These are phyloP conservation scores for Sesia bembeciformis DNA, from an alignment of 2,888 invertebrate genomes.

Conservation along the genomic window DNA sequence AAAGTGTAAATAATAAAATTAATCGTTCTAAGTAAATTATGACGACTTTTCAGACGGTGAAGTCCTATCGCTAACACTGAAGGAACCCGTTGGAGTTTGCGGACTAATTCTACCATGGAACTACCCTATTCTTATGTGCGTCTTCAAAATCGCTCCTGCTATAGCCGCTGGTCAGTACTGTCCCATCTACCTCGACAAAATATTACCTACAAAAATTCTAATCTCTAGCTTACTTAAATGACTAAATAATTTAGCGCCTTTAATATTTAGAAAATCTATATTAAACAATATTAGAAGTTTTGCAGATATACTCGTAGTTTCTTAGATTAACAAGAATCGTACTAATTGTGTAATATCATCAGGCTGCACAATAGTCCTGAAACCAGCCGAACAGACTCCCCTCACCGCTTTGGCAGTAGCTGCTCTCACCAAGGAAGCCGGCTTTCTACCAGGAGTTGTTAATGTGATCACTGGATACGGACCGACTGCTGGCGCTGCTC, in stretches of 20 bases:
- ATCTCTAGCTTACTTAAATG: too few relatives aligned
- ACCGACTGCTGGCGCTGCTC: slow-evolving; percentile 81
- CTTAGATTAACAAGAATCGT: too few relatives aligned
- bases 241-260: too few relatives aligned
- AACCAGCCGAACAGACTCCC: slow-evolving; percentile 96
- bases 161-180: slow-evolving; percentile 71
- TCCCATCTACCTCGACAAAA: too few relatives aligned
- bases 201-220: too few relatives aligned
- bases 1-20: background rate
- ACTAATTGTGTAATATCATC: background rate
- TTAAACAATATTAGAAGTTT: background rate
- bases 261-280: too few relatives aligned
- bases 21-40: background rate
- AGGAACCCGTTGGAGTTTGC: slow-evolving; percentile 90
- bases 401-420: slow-evolving; percentile 91
- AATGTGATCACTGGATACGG: slow-evolving; percentile 93
- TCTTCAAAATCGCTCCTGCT: slow-evolving; percentile 93
- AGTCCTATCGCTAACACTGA: slow-evolving; percentile 85
- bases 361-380: slow-evolving; percentile 87
- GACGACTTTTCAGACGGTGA: slow-evolving; percentile 76
- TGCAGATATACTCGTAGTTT: background rate
- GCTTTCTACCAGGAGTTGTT: slow-evolving; percentile 91
- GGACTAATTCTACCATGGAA: slow-evolving; percentile 96
- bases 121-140: slow-evolving; percentile 92
- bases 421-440: slow-evolving; percentile 88